A percentile compares a stretch with the other conserved stretches of the same genome.
These are phyloP conservation scores for Zele albiditarsus DNA, from an alignment of 2,888 invertebrate genomes.

Conservation along the genomic window DNA sequence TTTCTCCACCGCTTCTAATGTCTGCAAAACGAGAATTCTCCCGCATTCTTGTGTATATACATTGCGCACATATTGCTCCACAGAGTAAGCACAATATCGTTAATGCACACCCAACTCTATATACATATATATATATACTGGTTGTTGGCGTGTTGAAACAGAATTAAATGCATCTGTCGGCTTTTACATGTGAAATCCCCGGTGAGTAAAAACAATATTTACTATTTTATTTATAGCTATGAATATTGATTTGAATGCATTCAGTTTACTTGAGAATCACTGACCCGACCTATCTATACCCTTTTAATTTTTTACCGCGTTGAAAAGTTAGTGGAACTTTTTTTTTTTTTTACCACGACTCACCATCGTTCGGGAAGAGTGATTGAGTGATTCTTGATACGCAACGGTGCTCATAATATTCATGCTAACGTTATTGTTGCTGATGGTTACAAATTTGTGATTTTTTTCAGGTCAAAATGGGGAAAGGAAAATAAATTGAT, in stretches of 20 bases:
- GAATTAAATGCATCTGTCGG: constrained; percentile 9
- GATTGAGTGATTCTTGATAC: too few species aligned
- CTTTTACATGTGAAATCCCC: background rate
- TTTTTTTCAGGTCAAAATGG: too few species aligned
- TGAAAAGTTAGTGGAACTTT: too few species aligned
- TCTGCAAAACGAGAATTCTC: constrained; percentile 17
- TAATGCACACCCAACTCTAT: constrained; percentile 18
- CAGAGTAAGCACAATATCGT: constrained; percentile 29
- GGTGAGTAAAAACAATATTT: background rate
- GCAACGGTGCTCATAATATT: too few species aligned
- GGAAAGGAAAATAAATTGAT: too few species aligned
- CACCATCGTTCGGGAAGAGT: too few species aligned
- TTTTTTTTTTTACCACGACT: too few species aligned
- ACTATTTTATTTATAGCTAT: background rate
- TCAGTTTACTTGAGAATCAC: too few species aligned
- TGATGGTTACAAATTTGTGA: too few species aligned
- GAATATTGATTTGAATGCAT: background rate
- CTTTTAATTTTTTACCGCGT: too few species aligned
- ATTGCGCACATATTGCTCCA: constrained; percentile 16
- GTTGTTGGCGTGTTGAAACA: constrained; percentile 14
- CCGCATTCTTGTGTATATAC: constrained; percentile 8
- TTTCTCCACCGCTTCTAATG: constrained; percentile 20
- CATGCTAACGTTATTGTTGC: too few species aligned
- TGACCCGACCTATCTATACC: too few species aligned
- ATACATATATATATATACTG: background rate